Percentiles rank a stretch among this genome's conserved stretches.
Evolutionary conservation across 2,888 invertebrate genomes (phyloP).

Genomic region (Polymixis flavicincta): DNA sequence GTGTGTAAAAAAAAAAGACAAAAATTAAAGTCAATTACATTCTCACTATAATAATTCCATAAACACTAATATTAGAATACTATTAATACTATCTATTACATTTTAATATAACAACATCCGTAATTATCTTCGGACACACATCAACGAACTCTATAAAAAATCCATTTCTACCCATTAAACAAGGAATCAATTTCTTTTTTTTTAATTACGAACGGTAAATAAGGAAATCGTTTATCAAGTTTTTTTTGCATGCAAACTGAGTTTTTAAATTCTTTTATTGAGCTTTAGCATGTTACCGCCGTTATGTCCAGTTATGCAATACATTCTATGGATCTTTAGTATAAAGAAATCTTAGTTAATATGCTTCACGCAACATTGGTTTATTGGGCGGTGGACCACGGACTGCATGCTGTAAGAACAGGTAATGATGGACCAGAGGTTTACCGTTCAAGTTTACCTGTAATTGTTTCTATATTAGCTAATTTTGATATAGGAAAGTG

Average conservation of each 20-base stretch:
- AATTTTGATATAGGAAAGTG: neutral
- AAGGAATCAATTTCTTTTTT: slow-evolving; percentile 51
- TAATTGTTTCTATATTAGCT: neutral
- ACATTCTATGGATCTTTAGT: slow-evolving; percentile 56
- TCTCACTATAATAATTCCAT: neutral
- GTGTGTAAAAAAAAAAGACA: too few relatives aligned
- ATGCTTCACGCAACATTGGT: slow-evolving; percentile 60
- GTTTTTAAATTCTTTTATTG: slow-evolving; percentile 50
- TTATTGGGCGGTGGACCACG: slow-evolving; percentile 48
- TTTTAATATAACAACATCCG: slow-evolving; percentile 20
- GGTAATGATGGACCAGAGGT: slow-evolving; percentile 19
- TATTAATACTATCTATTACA: neutral
- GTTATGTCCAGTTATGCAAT: slow-evolving; percentile 66
- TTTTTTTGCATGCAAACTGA: slow-evolving; percentile 55
- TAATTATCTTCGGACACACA: neutral
- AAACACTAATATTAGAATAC: neutral
- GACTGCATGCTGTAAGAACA: slow-evolving; percentile 40
- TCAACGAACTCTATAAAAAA: slow-evolving; percentile 19
- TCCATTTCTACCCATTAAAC: slow-evolving; percentile 22
- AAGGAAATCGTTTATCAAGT: slow-evolving; percentile 59
- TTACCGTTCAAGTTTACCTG: slow-evolving; percentile 37
- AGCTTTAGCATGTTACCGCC: slow-evolving; percentile 52
- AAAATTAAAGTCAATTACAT: neutral
- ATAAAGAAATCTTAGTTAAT: slow-evolving; percentile 57
- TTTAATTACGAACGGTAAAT: slow-evolving; percentile 51